Evolutionary conservation across 2,797 vertebrate species (phyloP), one percentile per base, ranked within the genome.

Genomic region (Chiroxiphia lanceolata): DNA sequence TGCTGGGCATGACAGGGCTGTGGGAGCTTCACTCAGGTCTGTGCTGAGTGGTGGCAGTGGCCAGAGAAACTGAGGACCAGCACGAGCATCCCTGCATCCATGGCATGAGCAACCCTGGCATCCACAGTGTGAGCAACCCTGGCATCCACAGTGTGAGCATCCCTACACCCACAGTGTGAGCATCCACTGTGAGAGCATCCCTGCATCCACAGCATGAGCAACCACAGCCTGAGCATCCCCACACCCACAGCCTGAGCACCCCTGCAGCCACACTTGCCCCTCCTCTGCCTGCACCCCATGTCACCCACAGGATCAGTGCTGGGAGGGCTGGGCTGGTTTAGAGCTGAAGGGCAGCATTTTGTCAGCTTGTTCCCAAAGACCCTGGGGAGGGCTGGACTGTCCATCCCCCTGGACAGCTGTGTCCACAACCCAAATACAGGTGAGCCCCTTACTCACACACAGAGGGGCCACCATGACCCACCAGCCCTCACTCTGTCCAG

Each of bases 1-100:
- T 2, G 34, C 25, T 3, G 7, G 29, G 54, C 7, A 11, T 0
- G 0, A 38, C 0, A 0, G 0, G 0, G 60, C 74, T 31, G 40
- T 0, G 0, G 56, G 40, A 87, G 45, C 31, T 59, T 60, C 60
- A 16, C 18, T 17, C 4, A 33, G 83, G 19, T 42, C 48, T 9
- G 0, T 15, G 18, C 47, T 25, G 44, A 57, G 36, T 1, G 3
- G 60, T 4, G 5, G 38, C 44, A 53, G 45, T 1, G 17, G 27
- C 13, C 31, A 78, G 53, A 42, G 40, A 50, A 51, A n/a, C 34
- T 18, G 65, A 64, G 51, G 34, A 78, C 22, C 69, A 93, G 22
- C 6, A 11, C 3, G 23, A 59, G 34, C 14, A 10, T 3, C 44
- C 29, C 74, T 57, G 44, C 31, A 40, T 31, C 42, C 65, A 50